Evolutionary conservation across 2,888 invertebrate genomes (phyloP).

Genomic region (Octonoba sinensis): DNA sequence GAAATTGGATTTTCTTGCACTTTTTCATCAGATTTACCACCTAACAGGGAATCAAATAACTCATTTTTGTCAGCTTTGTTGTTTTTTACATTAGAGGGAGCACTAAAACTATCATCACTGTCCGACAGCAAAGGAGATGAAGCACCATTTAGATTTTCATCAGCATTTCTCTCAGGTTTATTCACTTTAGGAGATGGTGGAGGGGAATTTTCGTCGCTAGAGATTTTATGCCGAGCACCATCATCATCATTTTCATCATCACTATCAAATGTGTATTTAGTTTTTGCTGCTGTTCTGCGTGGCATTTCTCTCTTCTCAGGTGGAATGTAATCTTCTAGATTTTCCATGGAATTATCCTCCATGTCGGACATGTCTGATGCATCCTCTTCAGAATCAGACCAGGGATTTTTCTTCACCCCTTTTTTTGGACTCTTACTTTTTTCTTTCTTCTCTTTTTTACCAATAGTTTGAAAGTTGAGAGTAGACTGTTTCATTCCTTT

Average conservation of each 20-base stretch:
- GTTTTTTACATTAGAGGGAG: constrained; percentile 22
- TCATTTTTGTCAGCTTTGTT: constrained; percentile 10
- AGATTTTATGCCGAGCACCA: constrained; percentile 3
- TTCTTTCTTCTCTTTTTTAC: constrained; percentile 22
- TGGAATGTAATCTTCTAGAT: constrained; percentile 47
- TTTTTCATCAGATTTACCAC: constrained; percentile 4
- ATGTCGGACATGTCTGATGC: constrained; percentile 54
- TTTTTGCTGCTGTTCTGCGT: constrained; percentile 50
- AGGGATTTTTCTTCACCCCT: constrained; percentile 69
- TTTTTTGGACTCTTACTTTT: constrained; percentile 43
- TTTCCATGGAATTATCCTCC: constrained; percentile 35
- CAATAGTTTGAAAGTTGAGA: constrained; percentile 11
- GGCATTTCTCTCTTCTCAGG: constrained; percentile 64
- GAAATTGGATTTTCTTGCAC: neutral
- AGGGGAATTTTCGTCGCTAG: constrained; percentile 1
- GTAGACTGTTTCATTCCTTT: constrained; percentile 16
- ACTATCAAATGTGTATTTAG: constrained; percentile 66
- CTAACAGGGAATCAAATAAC: constrained; percentile 49
- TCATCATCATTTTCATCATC: constrained; percentile 60
- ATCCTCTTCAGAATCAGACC: constrained; percentile 67
- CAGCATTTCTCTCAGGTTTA: neutral
- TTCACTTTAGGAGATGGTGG: constrained; percentile 7
- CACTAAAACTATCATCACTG: constrained; percentile 36
- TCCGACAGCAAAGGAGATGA: constrained; percentile 28
- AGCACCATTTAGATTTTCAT: constrained; percentile 39